Conservation (phyloP, 1,140 invertebrate genomes). For the Calliphora vicina region DNA sequence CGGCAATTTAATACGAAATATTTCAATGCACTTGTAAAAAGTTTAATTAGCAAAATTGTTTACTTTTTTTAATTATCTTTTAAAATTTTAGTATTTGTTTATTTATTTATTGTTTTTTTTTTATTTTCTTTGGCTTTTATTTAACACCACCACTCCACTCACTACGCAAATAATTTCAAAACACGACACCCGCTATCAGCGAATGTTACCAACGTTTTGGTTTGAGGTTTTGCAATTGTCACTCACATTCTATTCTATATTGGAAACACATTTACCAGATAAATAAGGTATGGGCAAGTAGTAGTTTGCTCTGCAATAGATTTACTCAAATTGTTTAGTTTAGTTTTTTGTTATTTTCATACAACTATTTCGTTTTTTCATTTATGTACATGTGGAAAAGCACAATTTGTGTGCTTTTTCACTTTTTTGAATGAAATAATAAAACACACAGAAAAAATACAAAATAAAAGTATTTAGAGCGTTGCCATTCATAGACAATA, state of each 20-base stretch:
- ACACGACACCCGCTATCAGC: neutral
- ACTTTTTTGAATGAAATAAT: neutral
- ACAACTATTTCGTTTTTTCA: too few species aligned
- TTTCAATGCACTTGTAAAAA: neutral
- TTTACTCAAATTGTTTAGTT: neutral
- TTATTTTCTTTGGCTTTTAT: neutral
- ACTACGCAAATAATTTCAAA: neutral
- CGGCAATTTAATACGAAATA: too few species aligned
- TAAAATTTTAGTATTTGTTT: neutral
- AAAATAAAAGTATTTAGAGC: neutral
- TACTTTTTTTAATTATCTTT: neutral
- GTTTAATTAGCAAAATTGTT: neutral
- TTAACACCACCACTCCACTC: neutral
- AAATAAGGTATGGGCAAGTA: neutral
- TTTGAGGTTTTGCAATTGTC: slow-evolving; percentile 9
- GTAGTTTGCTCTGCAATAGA: neutral
- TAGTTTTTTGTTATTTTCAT: too few species aligned
- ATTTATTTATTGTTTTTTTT: neutral
- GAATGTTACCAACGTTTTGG: slow-evolving; percentile 27
- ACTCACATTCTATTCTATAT: neutral
- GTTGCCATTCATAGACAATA: neutral
- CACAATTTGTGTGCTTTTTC: neutral
- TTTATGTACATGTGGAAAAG: neutral
- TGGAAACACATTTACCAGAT: neutral
- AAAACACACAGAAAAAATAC: neutral